These are phyloP conservation scores for Mus caroli DNA, from an alignment of 2,797 vertebrate species.

Conservation along the genomic window DNA sequence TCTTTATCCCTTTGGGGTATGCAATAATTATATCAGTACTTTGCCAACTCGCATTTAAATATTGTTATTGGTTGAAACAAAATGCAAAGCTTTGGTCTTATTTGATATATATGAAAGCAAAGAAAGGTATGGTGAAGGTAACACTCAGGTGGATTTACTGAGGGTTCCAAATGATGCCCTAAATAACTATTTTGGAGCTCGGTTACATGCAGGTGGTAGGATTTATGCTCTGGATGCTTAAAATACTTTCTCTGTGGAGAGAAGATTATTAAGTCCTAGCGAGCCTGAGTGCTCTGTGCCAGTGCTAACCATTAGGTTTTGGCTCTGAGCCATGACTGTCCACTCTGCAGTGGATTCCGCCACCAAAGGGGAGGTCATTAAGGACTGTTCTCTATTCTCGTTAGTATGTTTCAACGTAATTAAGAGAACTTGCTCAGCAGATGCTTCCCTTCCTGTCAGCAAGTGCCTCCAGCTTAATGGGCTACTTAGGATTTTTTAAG, in stretches of 20 bases:
- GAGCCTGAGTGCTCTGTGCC: conserved; percentile 86
- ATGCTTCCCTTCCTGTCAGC: conserved; percentile 94
- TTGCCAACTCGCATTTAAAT: conserved; percentile 84
- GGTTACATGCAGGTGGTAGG: conserved; percentile 90
- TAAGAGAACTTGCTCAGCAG: conserved; percentile 92
- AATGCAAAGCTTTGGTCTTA: conserved; percentile 86
- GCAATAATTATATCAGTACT: conserved; percentile 84
- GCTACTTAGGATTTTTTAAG: conserved; percentile 90
- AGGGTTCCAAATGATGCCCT: conserved; percentile 87
- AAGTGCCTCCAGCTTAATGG: conserved; percentile 92
- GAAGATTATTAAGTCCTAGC: conserved; percentile 90
- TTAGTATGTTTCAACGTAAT: conserved; percentile 89
- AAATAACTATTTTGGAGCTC: conserved; percentile 88
- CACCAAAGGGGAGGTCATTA: conserved; percentile 90
- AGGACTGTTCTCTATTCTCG: conserved; percentile 87
- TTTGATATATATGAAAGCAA: conserved; percentile 82
- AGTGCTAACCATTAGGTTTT: conserved; percentile 91
- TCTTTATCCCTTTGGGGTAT: conserved; percentile 84
- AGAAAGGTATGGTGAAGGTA: conserved; percentile 85
- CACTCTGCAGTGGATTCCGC: conserved; percentile 88
- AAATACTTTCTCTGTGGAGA: conserved; percentile 90
- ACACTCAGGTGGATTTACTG: conserved; percentile 86
- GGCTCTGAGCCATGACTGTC: conserved; percentile 88
- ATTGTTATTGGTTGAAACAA: conserved; percentile 86
- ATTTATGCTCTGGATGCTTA: conserved; percentile 89